Percentiles rank a stretch among this genome's conserved stretches.
phyloP scores from a whole-genome alignment of 2,113 vertebrate species.

The Hypomesus transpacificus region DNA sequence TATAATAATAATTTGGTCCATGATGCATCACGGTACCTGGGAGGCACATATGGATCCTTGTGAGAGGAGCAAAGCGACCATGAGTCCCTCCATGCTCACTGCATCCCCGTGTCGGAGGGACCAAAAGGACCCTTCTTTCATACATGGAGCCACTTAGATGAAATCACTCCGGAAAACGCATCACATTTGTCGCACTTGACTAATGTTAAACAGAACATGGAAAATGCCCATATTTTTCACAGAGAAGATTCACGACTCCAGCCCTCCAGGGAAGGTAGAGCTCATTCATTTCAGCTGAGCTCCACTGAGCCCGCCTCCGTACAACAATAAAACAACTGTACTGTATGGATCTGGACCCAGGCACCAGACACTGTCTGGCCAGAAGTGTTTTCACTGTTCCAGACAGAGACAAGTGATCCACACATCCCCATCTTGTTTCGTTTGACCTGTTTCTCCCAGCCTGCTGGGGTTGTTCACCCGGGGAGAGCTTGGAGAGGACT shows the following conservation, averaged over 20 bases:
- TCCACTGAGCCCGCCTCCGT: not conserved
- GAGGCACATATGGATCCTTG: constrained; percentile 7
- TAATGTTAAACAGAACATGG: constrained; percentile 4
- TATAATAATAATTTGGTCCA: not conserved
- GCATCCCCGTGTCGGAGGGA: not conserved
- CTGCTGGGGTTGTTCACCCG: not conserved
- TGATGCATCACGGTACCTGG: not conserved
- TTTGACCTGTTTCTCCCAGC: not conserved
- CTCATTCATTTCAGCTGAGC: not conserved
- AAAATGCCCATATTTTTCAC: not conserved
- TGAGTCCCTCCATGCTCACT: not conserved
- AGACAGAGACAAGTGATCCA: constrained; percentile 75
- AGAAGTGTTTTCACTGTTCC: constrained; percentile 63
- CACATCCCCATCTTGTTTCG: constrained; percentile 4
- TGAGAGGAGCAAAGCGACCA: not conserved
- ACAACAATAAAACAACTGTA: not conserved
- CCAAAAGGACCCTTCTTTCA: constrained; percentile 1
- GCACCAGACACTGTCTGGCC: not conserved
- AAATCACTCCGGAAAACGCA: not conserved
- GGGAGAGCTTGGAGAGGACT: not conserved
- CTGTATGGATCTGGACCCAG: not conserved
- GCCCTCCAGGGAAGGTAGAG: not conserved
- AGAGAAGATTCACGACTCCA: not conserved
- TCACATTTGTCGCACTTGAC: constrained; percentile 12
- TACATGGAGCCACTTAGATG: constrained; percentile 1